Conservation (phyloP, 2,888 invertebrate species). For the Macrosoma leucophasiata region DNA sequence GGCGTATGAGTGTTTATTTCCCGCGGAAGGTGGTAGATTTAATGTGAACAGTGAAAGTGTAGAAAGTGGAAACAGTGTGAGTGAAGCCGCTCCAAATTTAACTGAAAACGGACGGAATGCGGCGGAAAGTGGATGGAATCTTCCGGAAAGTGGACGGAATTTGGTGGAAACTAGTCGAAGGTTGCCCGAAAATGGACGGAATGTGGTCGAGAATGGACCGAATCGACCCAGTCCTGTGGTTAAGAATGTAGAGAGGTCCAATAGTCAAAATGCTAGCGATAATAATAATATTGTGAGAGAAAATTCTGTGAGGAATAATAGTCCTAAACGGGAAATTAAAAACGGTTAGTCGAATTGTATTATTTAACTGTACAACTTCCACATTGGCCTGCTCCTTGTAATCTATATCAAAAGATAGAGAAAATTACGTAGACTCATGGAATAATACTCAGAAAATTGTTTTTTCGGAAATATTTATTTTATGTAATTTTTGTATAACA, state of each 20-base stretch:
- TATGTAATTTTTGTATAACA: too few species aligned
- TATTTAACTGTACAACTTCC: too few species aligned
- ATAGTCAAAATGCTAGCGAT: conserved; percentile 58
- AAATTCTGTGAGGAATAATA: conserved; percentile 40
- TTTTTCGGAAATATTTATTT: too few species aligned
- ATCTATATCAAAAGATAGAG: too few species aligned
- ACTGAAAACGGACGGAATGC: conserved; percentile 7
- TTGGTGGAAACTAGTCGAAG: conserved; percentile 8
- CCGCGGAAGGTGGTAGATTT: conserved; percentile 32
- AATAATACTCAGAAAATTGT: too few species aligned
- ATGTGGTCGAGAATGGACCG: conserved; percentile 30
- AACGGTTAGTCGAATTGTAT: conserved; percentile 44
- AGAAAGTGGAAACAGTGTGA: conserved; percentile 1
- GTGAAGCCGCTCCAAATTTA: background rate
- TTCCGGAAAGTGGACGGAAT: conserved; percentile 9
- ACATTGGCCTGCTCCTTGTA: too few species aligned
- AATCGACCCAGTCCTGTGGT: too few species aligned
- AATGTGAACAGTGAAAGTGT: conserved; percentile 12
- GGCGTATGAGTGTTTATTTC: conserved; percentile 56
- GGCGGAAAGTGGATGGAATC: conserved; percentile 5
- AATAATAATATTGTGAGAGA: too few species aligned
- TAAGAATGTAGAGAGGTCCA: conserved; percentile 53
- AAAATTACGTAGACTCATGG: too few species aligned
- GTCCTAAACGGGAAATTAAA: conserved; percentile 46
- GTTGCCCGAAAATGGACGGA: conserved; percentile 28